These are phyloP conservation scores for Hermaeophaga mercurialis DNA, from an alignment of 2,888 invertebrate genomes.

Conservation along the genomic window DNA sequence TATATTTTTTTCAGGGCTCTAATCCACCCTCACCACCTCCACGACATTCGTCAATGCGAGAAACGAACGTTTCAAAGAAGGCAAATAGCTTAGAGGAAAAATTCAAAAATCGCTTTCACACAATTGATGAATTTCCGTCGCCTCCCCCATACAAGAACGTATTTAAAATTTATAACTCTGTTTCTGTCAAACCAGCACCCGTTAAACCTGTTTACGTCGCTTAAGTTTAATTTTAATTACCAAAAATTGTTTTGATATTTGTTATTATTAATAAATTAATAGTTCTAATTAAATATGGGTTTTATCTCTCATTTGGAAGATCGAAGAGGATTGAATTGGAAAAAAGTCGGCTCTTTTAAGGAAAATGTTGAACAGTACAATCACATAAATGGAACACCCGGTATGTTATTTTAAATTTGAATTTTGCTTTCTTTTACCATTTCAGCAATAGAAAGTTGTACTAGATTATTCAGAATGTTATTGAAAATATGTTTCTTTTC, in stretches of 20 bases:
- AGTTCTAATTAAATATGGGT: slow-evolving; percentile 8
- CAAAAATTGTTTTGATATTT: slow-evolving; percentile 31
- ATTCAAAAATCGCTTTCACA: slow-evolving; percentile 69
- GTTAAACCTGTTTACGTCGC: slow-evolving; percentile 24
- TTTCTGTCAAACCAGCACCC: slow-evolving; percentile 58
- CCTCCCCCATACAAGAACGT: slow-evolving; percentile 73
- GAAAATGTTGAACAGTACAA: too few relatives aligned
- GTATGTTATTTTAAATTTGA: too few relatives aligned
- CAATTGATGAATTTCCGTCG: slow-evolving; percentile 67
- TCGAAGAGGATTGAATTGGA: too few relatives aligned
- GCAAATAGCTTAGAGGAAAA: slow-evolving; percentile 69
- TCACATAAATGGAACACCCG: too few relatives aligned
- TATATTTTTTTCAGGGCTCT: slow-evolving; percentile 37
- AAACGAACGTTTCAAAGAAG: slow-evolving; percentile 41
- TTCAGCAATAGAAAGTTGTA: too few relatives aligned
- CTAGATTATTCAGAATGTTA: too few relatives aligned
- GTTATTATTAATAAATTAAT: slow-evolving; percentile 32
- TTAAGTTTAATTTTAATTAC: slow-evolving; percentile 26
- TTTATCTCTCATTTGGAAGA: not conserved
- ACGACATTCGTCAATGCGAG: slow-evolving; percentile 68
- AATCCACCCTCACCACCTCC: slow-evolving; percentile 64
- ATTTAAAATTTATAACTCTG: slow-evolving; percentile 71
- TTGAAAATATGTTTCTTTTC: too few relatives aligned
- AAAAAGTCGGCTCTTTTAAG: too few relatives aligned
- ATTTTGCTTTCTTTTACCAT: too few relatives aligned